Conservation (phyloP, 2,797 vertebrate genomes). For the Helostoma temminkii region DNA sequence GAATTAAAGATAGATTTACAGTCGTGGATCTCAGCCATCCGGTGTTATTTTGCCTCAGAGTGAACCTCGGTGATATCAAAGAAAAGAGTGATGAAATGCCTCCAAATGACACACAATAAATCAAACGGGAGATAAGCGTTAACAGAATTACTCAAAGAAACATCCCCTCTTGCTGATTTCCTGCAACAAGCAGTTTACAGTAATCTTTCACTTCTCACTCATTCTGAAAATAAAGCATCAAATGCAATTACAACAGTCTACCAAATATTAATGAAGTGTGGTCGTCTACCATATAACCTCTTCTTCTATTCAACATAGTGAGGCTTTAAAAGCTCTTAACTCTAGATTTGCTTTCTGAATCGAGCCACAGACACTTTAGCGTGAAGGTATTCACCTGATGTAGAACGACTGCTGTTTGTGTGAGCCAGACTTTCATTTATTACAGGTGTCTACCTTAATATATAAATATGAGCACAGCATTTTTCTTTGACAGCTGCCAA, state of each 20-base stretch:
- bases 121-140: conserved; percentile 52
- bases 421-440: not conserved
- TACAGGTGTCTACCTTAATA: not conserved
- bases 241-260: not conserved
- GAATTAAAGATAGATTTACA: conserved; percentile 66
- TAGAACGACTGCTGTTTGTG: not conserved
- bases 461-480: conserved; percentile 5
- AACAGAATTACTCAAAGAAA: conserved; percentile 40
- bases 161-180: conserved; percentile 30
- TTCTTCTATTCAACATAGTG: not conserved
- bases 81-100: conserved; percentile 62
- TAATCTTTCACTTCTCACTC: not conserved
- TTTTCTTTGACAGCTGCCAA: conserved; percentile 11
- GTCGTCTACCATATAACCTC: not conserved
- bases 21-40: conserved; percentile 43
- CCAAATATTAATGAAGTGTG: no score
- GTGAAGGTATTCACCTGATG: not conserved
- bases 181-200: conserved; percentile 19
- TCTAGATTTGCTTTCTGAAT: not conserved
- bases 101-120: conserved; percentile 66
- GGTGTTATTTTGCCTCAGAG: conserved; percentile 64
- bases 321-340: not conserved
- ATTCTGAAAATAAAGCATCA: conserved; percentile 1
- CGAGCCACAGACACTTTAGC: not conserved
- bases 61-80: conserved; percentile 66